Conservation (phyloP, 2,888 invertebrate genomes). For the Chironomus tentans region DNA sequence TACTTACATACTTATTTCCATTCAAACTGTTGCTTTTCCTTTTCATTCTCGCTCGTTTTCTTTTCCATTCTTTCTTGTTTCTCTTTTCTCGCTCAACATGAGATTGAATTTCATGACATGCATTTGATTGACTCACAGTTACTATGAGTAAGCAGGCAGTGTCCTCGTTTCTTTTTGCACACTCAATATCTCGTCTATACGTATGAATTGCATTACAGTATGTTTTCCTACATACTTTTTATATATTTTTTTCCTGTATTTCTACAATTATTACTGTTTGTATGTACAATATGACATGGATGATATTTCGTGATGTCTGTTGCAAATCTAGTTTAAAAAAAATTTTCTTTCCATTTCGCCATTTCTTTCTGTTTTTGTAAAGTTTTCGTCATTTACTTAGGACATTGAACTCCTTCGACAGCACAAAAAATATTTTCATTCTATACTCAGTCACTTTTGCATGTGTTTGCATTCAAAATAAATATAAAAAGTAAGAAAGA, state of each 20-base stretch:
- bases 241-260: no score
- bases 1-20: no score
- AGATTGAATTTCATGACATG: constrained; percentile 8
- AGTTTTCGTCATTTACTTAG: not conserved
- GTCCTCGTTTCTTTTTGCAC: not conserved
- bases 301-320: not conserved
- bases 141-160: not conserved
- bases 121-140: not conserved
- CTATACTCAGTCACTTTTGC: not conserved
- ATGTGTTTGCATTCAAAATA: not conserved
- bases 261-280: no score
- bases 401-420: constrained; percentile 4
- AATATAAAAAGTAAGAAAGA: no score
- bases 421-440: not conserved
- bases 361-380: not conserved
- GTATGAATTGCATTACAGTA: not conserved
- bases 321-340: not conserved
- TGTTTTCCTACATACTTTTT: no score
- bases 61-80: not conserved
- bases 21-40: not conserved
- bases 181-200: not conserved
- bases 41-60: no score
- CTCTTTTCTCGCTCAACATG: not conserved
- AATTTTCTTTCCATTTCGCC: not conserved
- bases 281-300: not conserved